These are phyloP conservation scores for Porites australiensis DNA, from an alignment of 64 coral and sea anemone genomes.

Conservation along the genomic window DNA sequence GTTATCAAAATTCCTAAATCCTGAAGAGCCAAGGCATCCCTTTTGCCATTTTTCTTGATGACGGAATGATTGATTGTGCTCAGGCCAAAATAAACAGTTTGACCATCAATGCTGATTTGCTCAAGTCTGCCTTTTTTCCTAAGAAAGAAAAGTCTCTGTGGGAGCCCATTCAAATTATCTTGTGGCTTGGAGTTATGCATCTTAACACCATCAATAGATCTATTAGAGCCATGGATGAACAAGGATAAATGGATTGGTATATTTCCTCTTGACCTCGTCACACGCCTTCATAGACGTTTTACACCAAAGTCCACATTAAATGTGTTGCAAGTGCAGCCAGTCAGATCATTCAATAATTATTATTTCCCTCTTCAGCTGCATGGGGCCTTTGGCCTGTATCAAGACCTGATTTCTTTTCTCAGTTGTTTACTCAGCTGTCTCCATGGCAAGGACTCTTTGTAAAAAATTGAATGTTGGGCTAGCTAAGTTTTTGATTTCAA, in stretches of 20 bases:
- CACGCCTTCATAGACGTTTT: not conserved
- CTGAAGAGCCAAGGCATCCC: constrained; percentile 8
- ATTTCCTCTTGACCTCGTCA: not conserved
- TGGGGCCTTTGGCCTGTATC: not conserved
- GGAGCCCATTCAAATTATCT: not conserved
- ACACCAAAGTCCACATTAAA: not conserved
- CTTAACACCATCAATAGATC: not conserved
- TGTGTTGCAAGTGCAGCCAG: not conserved
- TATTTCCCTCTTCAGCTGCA: not conserved
- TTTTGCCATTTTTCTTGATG: constrained; percentile 50
- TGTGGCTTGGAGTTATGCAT: constrained; percentile 4
- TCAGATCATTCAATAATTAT: not conserved
- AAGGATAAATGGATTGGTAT: not conserved
- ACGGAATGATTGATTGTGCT: constrained; percentile 16
- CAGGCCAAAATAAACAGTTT: constrained; percentile 35
- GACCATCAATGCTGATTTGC: constrained; percentile 46
- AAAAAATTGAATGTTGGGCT: no score
- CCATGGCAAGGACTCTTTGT: no score
- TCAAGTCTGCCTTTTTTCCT: constrained; percentile 53
- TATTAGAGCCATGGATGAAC: not conserved
- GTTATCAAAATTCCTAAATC: constrained; percentile 50
- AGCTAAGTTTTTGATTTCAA: not conserved
- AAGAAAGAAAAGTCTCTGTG: constrained; percentile 55
- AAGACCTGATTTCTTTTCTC: not conserved
- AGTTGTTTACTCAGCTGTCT: no score